Evolutionary conservation across 2,888 invertebrate species (phyloP), one percentile per base, ranked within the genome.

Genomic region (Aromia moschata): DNA sequence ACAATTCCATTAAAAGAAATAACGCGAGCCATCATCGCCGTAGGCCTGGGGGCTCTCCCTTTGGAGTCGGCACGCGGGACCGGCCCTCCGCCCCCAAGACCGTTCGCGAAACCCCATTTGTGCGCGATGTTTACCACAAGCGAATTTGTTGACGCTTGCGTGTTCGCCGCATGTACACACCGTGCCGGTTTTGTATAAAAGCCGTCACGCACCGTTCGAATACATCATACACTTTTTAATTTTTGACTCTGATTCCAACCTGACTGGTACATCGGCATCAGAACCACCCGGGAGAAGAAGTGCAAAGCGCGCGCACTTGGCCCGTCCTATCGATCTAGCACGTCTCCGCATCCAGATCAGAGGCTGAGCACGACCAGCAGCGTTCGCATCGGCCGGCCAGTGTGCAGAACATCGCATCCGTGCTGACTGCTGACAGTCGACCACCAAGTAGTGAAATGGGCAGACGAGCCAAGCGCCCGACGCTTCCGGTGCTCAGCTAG

Each of bases 401-500:
- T 55, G 49, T 62, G 58, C 64, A 64, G 56, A 56, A 53, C 47
- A 58, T 57, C 60, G 64, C 58, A 60, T 58, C n/a, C 60, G 58
- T 61, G 58, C 62, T 49, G 49, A n/a, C 49, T 49, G 49, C 33
- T 47, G 30, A 12, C 30, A 2, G 17, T 25, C 47, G n/a, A n/a
- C n/a, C n/a, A n/a, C n/a, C n/a, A n/a, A n/a, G n/a, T 12, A 62
- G 70, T 75, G 72, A 71, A 72, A 75, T 77, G 77, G 73, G 73
- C 71, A 73, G 74, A 74, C 70, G 70, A 66, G 69, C 69, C 67
- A 64, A 72, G 75, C 74, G 76, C 68, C 74, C 74, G 72, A 60
- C 66, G 70, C 67, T 68, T 69, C 71, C 71, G 68, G 72, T 74
- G 74, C 71, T 72, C 64, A 79, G 78, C 75, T 79, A 78, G 79